Evolutionary conservation across 2,797 vertebrate genomes (phyloP), one percentile per base, ranked within the genome.

Genomic region (Crenichthys baileyi): DNA sequence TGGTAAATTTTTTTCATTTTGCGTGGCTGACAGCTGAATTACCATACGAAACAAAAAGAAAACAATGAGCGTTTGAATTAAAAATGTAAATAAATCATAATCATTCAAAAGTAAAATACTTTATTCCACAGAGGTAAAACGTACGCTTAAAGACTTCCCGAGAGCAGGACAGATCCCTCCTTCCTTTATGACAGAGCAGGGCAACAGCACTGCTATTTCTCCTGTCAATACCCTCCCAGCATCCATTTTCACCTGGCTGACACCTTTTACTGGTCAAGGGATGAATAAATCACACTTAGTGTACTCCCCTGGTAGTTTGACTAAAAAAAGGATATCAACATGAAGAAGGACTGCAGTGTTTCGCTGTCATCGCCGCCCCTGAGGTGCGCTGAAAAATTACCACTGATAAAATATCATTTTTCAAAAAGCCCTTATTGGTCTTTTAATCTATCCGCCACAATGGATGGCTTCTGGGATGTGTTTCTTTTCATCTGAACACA

Each of bases 261-360:
- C 97, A 97, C 95, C 96, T 97, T 97, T 96, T 95, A 93, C 95
- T 94, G 94, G 95, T 94, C 96, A 94, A 89, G 96, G 96, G 96
- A 97, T 96, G 97, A 97, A 98, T 98, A 97, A 98, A 98, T 98
- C 97, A 99, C 96, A 96, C 96, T 95, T 96, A 95, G 93, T 95
- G 91, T 96, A 95, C 96, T 98, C 97, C 96, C 98, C 91, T 94
- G 96, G 93, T 96, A 96, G 94, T 95, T 96, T 93, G 94, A 93
- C 95, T 95, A 96, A 96, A 97, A 96, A 96, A 97, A 97, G 94
- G 93, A 95, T 96, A 95, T 96, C 95, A 96, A 96, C 95, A 96
- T 97, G 97, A 98, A 98, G 97, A 96, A 97, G 95, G 96, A 97
- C 96, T 96, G 94, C 95, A 96, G 93, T 95, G 96, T 97, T 96